Percentiles rank a stretch among this genome's conserved stretches.
phyloP scores from a whole-genome alignment of 1,140 invertebrate species.

The Rhopalosiphum padi region DNA sequence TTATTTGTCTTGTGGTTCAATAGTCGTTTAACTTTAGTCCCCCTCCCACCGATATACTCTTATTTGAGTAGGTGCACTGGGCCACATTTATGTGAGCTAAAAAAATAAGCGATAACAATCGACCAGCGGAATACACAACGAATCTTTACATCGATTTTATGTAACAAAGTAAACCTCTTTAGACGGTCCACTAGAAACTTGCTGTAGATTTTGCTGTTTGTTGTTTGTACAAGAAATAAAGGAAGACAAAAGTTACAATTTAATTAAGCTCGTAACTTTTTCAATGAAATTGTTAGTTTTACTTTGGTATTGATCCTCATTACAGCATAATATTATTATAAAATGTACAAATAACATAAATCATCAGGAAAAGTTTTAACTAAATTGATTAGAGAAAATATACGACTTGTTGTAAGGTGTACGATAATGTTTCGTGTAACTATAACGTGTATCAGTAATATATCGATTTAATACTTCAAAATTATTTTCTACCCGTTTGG shows the following conservation, averaged over 20 bases:
- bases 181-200: constrained; percentile 5
- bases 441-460: not conserved
- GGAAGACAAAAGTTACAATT: not conserved
- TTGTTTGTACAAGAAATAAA: not conserved
- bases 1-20: not conserved
- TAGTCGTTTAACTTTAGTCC: not conserved
- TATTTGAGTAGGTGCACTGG: not conserved
- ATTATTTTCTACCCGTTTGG: not conserved
- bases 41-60: not conserved
- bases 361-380: not conserved
- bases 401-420: not conserved
- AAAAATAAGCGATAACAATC: not conserved
- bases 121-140: not conserved
- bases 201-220: not conserved
- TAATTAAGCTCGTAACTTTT: not conserved
- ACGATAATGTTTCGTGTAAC: not conserved
- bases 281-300: not conserved
- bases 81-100: not conserved
- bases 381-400: not conserved
- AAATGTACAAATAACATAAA: constrained; percentile 9
- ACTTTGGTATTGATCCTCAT: not conserved
- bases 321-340: not conserved
- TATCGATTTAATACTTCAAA: not conserved
- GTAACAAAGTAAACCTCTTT: constrained; percentile 11
- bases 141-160: not conserved